Evolutionary conservation across 2,797 vertebrate genomes (phyloP), one percentile per base, ranked within the genome.

Genomic region (Acanthurus tractus): DNA sequence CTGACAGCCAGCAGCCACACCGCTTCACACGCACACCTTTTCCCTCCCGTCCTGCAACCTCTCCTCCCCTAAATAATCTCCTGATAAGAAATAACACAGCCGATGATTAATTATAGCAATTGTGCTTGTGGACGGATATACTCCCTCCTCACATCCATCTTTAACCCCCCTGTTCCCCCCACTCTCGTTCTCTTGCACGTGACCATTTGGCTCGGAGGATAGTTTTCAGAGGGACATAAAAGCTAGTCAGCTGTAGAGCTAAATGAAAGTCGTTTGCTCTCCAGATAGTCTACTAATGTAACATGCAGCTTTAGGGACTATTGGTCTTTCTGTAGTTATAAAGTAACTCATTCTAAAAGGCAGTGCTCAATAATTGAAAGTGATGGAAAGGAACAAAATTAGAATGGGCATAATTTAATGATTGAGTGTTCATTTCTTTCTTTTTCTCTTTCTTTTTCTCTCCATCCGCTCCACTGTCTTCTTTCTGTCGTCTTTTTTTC

Each of bases 191-290:
- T 76, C 63, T 52, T 63, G 83, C 89, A 90, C 67, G 81, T 72
- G 88, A 93, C 92, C 94, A 22, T 68, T 88, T 79, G 74, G 91
- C 90, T 95, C 88, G 89, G 86, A 92, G 94, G 95, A 94, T 94
- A 94, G 89, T 93, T 94, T 96, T 92, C 94, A 91, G 90, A 94
- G 94, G 93, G 93, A 96, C 95, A 94, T 95, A 93, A 94, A 92
- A 94, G 90, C 82, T 85, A 95, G 95, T 96, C 96, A 94, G 92
- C 95, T 96, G 95, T 95, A 93, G 95, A 96, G 95, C 93, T 93
- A 94, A 96, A 93, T 95, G 95, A 96, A 96, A 96, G 95, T 94
- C 93, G 93, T 96, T 96, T 95, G 92, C 93, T 93, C 93, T 94
- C 93, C 92, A 90, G 94, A 92, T 92, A 93, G 92, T 96, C 81